Evolutionary conservation across 2,797 vertebrate species (phyloP).

Genomic region (Pangasius krempfi): DNA sequence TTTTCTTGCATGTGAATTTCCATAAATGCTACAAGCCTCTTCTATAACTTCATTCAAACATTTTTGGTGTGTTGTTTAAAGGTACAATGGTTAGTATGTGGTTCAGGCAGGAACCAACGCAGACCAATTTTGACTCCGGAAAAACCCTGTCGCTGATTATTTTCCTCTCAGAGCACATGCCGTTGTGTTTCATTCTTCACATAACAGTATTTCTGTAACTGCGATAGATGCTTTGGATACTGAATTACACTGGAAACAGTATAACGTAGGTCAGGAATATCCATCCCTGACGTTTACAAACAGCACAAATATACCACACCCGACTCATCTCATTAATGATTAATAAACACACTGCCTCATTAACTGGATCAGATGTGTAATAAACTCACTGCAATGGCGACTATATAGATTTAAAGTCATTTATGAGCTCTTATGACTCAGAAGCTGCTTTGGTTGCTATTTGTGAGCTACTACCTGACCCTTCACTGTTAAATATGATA

Average conservation of each 20-base stretch:
- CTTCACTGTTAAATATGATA: no score
- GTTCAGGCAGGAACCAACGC: neutral
- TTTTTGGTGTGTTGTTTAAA: neutral
- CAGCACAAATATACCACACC: neutral
- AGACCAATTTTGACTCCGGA: neutral
- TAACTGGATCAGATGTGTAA: neutral
- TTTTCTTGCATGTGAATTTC: neutral
- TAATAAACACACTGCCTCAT: neutral
- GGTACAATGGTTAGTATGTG: neutral
- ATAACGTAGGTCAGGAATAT: neutral
- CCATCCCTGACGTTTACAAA: neutral
- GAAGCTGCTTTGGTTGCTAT: neutral
- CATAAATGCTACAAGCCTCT: neutral
- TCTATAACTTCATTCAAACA: neutral
- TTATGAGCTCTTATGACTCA: neutral
- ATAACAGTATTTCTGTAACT: neutral
- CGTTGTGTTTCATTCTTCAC: no score
- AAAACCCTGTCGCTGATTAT: neutral
- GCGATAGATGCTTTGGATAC: neutral
- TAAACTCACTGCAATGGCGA: neutral
- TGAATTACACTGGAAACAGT: neutral
- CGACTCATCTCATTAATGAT: neutral
- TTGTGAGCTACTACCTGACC: neutral
- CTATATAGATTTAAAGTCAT: neutral
- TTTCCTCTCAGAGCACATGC: neutral